A percentile compares a stretch with the other conserved stretches of the same genome.
These are phyloP conservation scores for Glossophaga mutica DNA, from an alignment of 2,797 vertebrate genomes.

Conservation along the genomic window DNA sequence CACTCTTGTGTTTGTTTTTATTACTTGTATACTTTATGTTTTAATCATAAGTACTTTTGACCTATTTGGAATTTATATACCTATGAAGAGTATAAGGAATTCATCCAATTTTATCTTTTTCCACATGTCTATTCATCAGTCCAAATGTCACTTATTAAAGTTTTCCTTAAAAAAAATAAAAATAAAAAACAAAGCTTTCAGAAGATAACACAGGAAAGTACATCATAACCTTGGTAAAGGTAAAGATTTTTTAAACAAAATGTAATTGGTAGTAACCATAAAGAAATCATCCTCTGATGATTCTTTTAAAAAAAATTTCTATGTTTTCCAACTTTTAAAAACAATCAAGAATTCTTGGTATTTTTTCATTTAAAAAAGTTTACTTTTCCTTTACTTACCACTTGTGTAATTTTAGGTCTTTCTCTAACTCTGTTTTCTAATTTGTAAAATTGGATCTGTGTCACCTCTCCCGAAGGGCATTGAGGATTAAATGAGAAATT, in stretches of 20 bases:
- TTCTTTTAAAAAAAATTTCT: not conserved
- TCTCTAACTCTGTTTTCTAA: conserved; percentile 21
- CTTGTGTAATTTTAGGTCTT: not conserved
- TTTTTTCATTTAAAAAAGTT: not conserved
- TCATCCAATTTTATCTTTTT: not conserved
- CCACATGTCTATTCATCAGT: not conserved
- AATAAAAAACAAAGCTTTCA: not conserved
- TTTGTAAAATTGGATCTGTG: not conserved
- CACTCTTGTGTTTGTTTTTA: not conserved
- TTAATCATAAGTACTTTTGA: not conserved
- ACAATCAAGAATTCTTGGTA: not conserved
- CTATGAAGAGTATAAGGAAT: not conserved
- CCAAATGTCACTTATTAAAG: not conserved
- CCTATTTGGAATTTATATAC: not conserved
- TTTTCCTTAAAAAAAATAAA: conserved; percentile 17
- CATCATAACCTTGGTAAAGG: not conserved
- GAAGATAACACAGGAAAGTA: not conserved
- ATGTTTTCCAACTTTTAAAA: conserved; percentile 18
- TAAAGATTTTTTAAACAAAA: conserved; percentile 15
- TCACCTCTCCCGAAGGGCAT: not conserved
- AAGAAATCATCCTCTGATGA: not conserved
- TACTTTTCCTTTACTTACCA: conserved; percentile 18
- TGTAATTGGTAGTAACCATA: not conserved
- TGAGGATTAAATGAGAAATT: conserved; percentile 22
- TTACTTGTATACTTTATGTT: not conserved